A percentile compares a stretch with the other conserved stretches of the same genome.
These are phyloP conservation scores for Philopotamus ludificatus DNA, from an alignment of 1,140 invertebrate genomes.

Conservation along the genomic window DNA sequence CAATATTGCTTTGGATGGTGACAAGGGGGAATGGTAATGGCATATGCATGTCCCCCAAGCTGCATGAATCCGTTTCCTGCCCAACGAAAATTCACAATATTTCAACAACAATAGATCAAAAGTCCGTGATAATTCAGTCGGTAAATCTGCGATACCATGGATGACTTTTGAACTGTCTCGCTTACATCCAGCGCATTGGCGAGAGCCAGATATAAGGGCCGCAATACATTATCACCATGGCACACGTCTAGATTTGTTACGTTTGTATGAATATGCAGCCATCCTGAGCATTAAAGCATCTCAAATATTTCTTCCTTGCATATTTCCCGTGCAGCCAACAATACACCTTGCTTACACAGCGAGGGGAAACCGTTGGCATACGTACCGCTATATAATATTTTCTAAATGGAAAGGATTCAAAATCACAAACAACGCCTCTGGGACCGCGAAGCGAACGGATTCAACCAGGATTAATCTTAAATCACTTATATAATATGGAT, in stretches of 20 bases:
- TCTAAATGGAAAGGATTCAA: conserved; percentile 35
- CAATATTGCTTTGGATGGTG: conserved; percentile 16
- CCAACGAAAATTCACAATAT: not conserved
- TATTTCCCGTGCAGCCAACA: conserved; percentile 32
- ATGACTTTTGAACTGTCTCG: too few species aligned
- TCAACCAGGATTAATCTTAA: too few species aligned
- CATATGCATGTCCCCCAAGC: conserved; percentile 36
- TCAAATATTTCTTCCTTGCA: conserved; percentile 36
- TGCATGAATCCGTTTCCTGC: conserved; percentile 32
- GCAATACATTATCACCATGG: not conserved
- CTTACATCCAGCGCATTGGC: too few species aligned
- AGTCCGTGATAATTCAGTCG: too few species aligned
- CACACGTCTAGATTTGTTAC: conserved; percentile 15
- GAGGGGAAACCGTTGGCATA: conserved; percentile 4
- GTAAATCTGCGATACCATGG: too few species aligned
- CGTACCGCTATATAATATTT: conserved; percentile 31
- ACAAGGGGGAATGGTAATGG: conserved; percentile 31
- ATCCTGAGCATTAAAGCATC: conserved; percentile 22
- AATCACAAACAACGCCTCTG: conserved; percentile 24
- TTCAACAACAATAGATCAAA: too few species aligned
- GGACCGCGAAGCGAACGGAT: too few species aligned
- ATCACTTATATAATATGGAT: too few species aligned
- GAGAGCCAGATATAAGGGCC: too few species aligned
- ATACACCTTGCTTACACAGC: conserved; percentile 17
- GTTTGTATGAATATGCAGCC: conserved; percentile 17